phyloP scores from a whole-genome alignment of 2,888 invertebrate species.

The Myopa tessellatipennis region DNA sequence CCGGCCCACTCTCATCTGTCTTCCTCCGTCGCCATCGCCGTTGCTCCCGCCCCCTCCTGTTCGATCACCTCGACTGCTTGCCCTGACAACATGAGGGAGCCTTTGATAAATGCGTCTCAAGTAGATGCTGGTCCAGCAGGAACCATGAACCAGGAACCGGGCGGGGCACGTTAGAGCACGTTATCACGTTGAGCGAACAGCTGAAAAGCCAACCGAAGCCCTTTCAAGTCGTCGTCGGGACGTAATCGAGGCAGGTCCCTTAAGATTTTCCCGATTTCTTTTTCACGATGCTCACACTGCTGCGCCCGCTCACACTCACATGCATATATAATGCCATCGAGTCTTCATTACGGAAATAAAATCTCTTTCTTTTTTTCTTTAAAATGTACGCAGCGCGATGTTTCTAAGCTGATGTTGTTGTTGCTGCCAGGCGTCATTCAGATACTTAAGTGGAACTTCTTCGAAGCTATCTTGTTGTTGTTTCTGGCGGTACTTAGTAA shows the following conservation, averaged over 20 bases:
- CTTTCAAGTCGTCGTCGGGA: no score
- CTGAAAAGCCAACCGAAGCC: conserved; percentile 10
- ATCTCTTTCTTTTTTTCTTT: conserved; percentile 42
- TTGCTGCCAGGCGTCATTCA: no score
- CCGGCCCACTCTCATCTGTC: not conserved
- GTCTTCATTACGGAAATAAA: conserved; percentile 50
- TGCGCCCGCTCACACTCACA: conserved; percentile 6
- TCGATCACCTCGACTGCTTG: conserved; percentile 15
- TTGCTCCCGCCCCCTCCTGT: not conserved
- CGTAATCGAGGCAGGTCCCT: not conserved
- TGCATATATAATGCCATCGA: conserved; percentile 43
- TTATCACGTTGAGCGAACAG: conserved; percentile 12
- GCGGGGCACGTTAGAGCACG: conserved; percentile 10
- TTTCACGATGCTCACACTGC: no score
- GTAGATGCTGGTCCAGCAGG: conserved; percentile 22
- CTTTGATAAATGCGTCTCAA: conserved; percentile 38
- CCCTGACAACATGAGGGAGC: conserved; percentile 1
- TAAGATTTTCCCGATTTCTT: not conserved
- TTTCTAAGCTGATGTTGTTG: no score
- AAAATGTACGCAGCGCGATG: no score
- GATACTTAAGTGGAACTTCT: no score
- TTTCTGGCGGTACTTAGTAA: no score
- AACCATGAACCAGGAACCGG: not conserved
- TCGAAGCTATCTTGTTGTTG: no score
- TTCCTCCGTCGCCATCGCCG: conserved; percentile 17